Conservation (phyloP, 2,797 vertebrate species). For the Lophius americanus region DNA sequence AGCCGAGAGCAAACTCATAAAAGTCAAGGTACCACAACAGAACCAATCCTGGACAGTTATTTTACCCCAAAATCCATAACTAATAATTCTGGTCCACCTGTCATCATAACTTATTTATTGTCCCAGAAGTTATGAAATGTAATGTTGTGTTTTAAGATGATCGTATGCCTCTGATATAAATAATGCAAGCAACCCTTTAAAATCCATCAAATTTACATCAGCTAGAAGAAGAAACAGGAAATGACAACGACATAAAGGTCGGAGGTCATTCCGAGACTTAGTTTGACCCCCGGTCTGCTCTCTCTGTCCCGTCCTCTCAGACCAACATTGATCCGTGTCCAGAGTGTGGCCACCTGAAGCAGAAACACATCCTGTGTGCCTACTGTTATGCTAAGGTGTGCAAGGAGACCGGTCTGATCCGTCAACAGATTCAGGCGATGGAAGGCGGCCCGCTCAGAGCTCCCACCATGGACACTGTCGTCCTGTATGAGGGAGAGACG, state of each 20-base stretch:
- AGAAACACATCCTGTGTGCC: slow-evolving; percentile 91
- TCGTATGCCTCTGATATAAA: too few species aligned
- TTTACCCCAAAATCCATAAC: neutral
- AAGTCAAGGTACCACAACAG: slow-evolving; percentile 83
- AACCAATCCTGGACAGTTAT: neutral
- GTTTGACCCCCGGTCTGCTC: neutral
- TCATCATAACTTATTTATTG: too few species aligned
- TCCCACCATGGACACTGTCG: slow-evolving; percentile 84
- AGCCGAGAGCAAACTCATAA: slow-evolving; percentile 81
- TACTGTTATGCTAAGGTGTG: slow-evolving; percentile 91
- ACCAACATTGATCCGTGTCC: slow-evolving; percentile 90
- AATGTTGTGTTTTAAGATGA: neutral
- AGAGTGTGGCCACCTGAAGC: slow-evolving; percentile 93
- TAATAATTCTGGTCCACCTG: neutral
- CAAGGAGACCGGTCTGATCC: slow-evolving; percentile 85
- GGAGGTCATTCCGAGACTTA: too few species aligned
- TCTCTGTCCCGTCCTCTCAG: slow-evolving; percentile 70
- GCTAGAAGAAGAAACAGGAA: too few species aligned
- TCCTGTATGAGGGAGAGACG: slow-evolving; percentile 89
- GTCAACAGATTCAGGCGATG: slow-evolving; percentile 82
- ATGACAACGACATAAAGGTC: too few species aligned
- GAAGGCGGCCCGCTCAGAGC: slow-evolving; percentile 88
- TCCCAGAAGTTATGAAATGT: too few species aligned
- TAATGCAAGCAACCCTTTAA: too few species aligned
- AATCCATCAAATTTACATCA: too few species aligned